phyloP scores from a whole-genome alignment of 2,888 invertebrate genomes.

The Yponomeuta malinellus region DNA sequence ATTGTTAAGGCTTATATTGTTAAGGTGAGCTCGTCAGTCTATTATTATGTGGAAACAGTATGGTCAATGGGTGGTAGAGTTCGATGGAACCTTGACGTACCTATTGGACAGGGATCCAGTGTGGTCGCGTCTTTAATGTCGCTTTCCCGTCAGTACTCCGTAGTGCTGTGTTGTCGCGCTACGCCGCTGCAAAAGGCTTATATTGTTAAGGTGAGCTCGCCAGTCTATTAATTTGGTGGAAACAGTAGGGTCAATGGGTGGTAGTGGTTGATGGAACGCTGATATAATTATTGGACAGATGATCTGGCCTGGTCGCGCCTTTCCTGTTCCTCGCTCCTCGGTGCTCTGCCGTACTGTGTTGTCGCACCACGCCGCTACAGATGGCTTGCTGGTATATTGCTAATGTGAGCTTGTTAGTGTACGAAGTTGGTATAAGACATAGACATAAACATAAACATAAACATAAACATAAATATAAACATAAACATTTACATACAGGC shows the following conservation, averaged over 20 bases:
- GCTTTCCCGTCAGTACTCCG: slow-evolving; percentile 87
- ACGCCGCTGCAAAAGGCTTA: slow-evolving; percentile 90
- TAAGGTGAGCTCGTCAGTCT: slow-evolving; percentile 48
- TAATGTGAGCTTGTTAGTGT: slow-evolving; percentile 50
- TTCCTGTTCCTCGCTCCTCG: slow-evolving; percentile 89
- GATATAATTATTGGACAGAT: slow-evolving; percentile 89
- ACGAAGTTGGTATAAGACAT: neutral
- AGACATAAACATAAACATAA: too few species aligned
- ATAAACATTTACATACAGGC: too few species aligned
- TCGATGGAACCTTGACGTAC: slow-evolving; percentile 95
- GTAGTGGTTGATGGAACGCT: slow-evolving; percentile 96
- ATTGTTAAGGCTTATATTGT: slow-evolving; percentile 94
- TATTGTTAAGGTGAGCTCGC: slow-evolving; percentile 77
- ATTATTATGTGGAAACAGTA: neutral
- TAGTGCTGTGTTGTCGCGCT: slow-evolving; percentile 95
- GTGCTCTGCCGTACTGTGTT: slow-evolving; percentile 94
- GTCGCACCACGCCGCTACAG: slow-evolving; percentile 88
- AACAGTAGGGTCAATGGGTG: neutral
- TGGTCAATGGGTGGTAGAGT: slow-evolving; percentile 73
- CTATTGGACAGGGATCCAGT: slow-evolving; percentile 86
- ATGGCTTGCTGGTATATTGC: slow-evolving; percentile 86
- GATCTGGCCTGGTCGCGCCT: slow-evolving; percentile 83
- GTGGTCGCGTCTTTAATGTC: slow-evolving; percentile 88
- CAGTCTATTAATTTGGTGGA: neutral
- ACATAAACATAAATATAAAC: too few species aligned